Base-by-base conservation (phyloP, 2,113 vertebrate species). In the Azemiops feae region DNA sequence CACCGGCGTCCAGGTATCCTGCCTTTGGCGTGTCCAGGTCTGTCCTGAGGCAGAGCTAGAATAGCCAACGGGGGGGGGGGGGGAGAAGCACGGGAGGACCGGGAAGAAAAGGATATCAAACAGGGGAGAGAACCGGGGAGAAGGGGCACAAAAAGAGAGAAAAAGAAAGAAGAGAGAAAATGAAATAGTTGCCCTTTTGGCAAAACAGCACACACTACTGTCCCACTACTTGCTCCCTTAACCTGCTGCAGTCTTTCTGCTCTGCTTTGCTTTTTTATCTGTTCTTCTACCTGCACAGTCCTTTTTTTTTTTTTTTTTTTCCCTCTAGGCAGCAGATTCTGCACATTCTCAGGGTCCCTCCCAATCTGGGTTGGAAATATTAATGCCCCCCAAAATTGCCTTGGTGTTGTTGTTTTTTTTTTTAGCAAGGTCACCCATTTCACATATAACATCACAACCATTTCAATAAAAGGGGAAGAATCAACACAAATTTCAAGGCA, bases 41-140 rank as follows among this genome's bases (percentile, higher is more conserved):
- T 0, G 98, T 97, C 93, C 98, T 98, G 93, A 99, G 97, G 96
- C 98, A 99, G 60, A 98, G 98, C 99, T 99, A 96, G 52, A 95
- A 97, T 95, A 95, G 93, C 85, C 96, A 0, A 95, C 27, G 88
- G 87, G 94, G 93, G 96, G 93, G 96, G 74, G 94, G 86, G 87
- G 94, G 1, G n/a, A n/a, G n/a, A n/a, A n/a, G n/a, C n/a, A 9
- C 1, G 87, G 95, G 92, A 64, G 23, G 0, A 93, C 74, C 85
- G 92, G 94, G 91, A 91, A 92, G 92, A 95, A 89, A 92, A 93
- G 92, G 93, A 81, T 60, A 30, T 47, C 27, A 5, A 92, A 45
- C 8, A 7, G 90, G 87, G 55, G 52, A 54, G 27, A 93, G 64
- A 91, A 0, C 0, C 27, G 86, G 25, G 55, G 54, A 11, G 50